Conservation (phyloP, 2,888 invertebrate genomes). For the Dasysyrphus tricinctus region DNA sequence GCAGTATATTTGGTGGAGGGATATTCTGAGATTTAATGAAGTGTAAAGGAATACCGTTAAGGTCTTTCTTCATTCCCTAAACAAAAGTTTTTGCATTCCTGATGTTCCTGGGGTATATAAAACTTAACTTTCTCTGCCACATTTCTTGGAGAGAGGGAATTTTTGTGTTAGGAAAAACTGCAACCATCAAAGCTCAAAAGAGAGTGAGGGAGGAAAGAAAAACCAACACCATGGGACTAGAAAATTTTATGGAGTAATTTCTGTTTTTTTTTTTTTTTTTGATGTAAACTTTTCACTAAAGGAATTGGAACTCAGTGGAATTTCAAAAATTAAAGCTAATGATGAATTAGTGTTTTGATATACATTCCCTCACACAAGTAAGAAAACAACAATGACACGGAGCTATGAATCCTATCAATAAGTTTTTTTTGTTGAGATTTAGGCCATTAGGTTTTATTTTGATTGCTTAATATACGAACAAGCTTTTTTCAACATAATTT, state of each 20-base stretch:
- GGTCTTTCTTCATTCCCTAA: neutral
- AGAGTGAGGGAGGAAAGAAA: neutral
- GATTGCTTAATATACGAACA: too few species aligned
- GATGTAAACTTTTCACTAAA: neutral
- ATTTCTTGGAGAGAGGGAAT: neutral
- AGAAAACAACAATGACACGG: too few species aligned
- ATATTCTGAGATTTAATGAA: conserved; percentile 33
- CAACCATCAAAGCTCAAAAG: neutral
- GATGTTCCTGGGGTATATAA: neutral
- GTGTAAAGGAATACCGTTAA: conserved; percentile 27
- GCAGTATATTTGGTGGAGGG: neutral
- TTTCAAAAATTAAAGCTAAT: neutral
- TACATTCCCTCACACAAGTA: too few species aligned
- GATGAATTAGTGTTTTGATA: neutral
- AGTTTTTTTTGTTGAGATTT: too few species aligned
- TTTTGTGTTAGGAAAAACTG: conserved; percentile 7
- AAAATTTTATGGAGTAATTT: neutral
- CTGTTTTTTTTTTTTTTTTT: neutral
- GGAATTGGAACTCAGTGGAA: neutral
- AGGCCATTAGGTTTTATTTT: too few species aligned
- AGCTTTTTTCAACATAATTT: too few species aligned
- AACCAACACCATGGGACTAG: neutral
- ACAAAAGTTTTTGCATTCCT: conserved; percentile 36
- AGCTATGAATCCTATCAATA: too few species aligned
- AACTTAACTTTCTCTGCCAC: conserved; percentile 2